Base-by-base conservation (phyloP, 2,888 invertebrate genomes). In the Dicranocentrus wangi region DNA sequence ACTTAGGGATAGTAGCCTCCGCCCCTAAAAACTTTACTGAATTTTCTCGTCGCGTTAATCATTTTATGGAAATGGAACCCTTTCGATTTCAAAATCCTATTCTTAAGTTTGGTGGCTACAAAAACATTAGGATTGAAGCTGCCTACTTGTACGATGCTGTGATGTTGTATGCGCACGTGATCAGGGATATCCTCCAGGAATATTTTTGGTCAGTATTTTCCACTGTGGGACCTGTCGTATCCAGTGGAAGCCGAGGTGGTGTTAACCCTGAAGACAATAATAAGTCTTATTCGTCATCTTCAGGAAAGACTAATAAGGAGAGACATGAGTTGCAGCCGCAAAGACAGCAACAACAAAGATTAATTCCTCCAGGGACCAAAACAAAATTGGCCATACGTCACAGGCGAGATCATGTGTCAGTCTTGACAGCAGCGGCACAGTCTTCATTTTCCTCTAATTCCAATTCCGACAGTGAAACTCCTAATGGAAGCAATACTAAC, bases 121-220 rank as follows among this genome's bases (percentile, higher is more conserved):
- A 94, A 90, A 92, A 93, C 91, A 93, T 93, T 81, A 86, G 87
- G 58, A 84, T 86, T 58, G 93, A 94, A 89, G 96, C 95, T 0
- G 93, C 94, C 0, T 94, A 95, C 88, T 90, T 95, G 0, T 96
- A 95, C 88, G 96, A 97, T 87, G 95, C 95, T 0, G 94, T 97
- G 2, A 92, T 93, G 88, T 91, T 97, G 72, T 97, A 96, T 90
- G 96, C 96, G 0, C 69, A 77, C 19, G 77, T 77, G 68, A 77
- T 77, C 43, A 39, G 61, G 25, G 77, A 77, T 23, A 77, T 77
- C 17, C 17, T 77, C 10, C 47, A 77, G 60, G 77, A 77, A 39
- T 77, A 77, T 77, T 77, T 28, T 88, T 88, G 25, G 85, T 90
- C n/a, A 76, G 84, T 17, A 85, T 87, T 19, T 88, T 60, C 77